A percentile compares a stretch with the other conserved stretches of the same genome.
Evolutionary conservation across 2,113 vertebrate genomes (phyloP).

Genomic region (Misgurnus anguillicaudatus): DNA sequence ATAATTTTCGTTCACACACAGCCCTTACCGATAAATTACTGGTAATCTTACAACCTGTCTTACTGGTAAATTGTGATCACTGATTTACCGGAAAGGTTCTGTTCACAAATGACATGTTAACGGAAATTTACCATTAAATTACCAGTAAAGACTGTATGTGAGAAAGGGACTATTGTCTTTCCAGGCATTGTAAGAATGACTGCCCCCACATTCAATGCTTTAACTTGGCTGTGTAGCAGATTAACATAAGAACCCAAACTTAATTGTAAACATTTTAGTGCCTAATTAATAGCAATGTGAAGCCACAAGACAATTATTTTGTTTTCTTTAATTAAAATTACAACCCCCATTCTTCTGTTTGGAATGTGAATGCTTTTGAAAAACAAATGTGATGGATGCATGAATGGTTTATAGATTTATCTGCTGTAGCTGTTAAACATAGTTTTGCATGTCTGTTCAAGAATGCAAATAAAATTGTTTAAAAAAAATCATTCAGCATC

Average conservation of each 20-base stretch:
- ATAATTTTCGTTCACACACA: too few species aligned
- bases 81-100: too few species aligned
- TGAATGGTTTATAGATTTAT: background rate
- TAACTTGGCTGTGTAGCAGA: background rate
- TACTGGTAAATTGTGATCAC: too few species aligned
- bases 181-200: background rate
- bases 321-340: background rate
- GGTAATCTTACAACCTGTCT: too few species aligned
- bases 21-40: too few species aligned
- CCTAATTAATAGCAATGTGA: background rate
- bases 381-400: background rate
- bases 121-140: too few species aligned
- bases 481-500: background rate
- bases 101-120: too few species aligned
- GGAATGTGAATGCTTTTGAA: background rate
- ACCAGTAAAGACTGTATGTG: too few species aligned
- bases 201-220: background rate
- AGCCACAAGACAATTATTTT: background rate
- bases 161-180: too few species aligned
- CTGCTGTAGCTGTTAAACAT: background rate
- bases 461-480: background rate
- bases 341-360: background rate
- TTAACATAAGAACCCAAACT: slow-evolving; percentile 4
- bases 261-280: background rate
- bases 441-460: background rate